Conservation (phyloP, 2,113 vertebrate species). For the Manacus vitellinus region DNA sequence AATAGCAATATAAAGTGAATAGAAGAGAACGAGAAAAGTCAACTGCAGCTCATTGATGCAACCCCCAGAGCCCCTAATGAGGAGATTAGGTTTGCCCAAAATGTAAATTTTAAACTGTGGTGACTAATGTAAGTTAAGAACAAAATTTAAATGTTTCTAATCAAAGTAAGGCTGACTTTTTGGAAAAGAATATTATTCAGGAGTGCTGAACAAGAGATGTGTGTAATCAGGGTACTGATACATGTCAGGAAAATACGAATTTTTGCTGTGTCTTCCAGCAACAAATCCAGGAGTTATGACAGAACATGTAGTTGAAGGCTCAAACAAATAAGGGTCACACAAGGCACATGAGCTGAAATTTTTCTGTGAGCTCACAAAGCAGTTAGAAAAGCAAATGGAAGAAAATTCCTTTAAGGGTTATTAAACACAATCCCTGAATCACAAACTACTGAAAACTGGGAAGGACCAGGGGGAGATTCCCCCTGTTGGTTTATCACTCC, state of each 20-base stretch:
- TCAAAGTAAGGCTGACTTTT: not conserved
- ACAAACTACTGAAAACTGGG: not conserved
- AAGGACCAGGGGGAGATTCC: not conserved
- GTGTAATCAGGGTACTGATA: not conserved
- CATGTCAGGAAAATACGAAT: not conserved
- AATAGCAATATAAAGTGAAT: not conserved
- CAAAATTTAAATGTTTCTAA: not conserved
- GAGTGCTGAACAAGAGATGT: not conserved
- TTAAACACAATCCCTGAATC: not conserved
- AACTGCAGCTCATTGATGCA: fast-evolving
- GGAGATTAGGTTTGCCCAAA: not conserved
- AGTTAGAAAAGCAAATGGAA: not conserved
- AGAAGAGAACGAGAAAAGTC: not conserved
- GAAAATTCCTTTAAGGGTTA: not conserved
- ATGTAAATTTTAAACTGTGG: not conserved
- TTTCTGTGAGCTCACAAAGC: not conserved
- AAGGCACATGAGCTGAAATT: not conserved
- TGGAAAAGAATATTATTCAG: not conserved
- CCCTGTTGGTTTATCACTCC: not conserved
- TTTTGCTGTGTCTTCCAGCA: not conserved
- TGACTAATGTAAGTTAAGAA: not conserved
- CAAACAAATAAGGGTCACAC: not conserved
- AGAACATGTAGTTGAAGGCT: not conserved
- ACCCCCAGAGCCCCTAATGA: not conserved
- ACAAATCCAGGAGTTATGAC: not conserved